A percentile compares a stretch with the other conserved stretches of the same genome.
Conservation (phyloP, 2,797 vertebrate genomes). For the Xenopus petersii region DNA sequence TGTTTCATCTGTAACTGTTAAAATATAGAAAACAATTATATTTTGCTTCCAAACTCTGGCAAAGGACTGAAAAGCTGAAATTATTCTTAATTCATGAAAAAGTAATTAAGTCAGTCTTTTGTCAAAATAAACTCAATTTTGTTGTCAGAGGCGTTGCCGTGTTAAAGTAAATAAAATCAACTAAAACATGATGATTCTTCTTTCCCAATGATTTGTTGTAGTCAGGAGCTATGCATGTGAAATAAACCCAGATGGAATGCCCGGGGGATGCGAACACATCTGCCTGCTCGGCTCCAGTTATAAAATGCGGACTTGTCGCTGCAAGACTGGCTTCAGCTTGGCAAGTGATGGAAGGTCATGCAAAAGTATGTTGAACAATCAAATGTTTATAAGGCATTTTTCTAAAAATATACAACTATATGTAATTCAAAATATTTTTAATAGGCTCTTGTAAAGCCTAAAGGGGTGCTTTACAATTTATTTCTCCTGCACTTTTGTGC, state of each 20-base stretch:
- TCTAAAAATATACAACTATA: too few relatives aligned
- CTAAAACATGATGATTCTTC: slow-evolving; percentile 51
- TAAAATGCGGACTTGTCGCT: slow-evolving; percentile 91
- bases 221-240: slow-evolving; percentile 92
- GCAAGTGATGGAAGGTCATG: slow-evolving; percentile 87
- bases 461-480: too few relatives aligned
- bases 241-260: slow-evolving; percentile 73
- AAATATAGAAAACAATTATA: too few relatives aligned
- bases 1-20: too few relatives aligned
- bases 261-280: slow-evolving; percentile 88
- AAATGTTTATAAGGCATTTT: neutral
- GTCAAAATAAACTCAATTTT: slow-evolving; percentile 39
- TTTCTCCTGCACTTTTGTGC: too few relatives aligned
- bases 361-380: slow-evolving; percentile 84
- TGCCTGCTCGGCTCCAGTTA: slow-evolving; percentile 92
- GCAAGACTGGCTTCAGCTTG: slow-evolving; percentile 85
- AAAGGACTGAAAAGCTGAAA: neutral
- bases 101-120: slow-evolving; percentile 16
- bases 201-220: slow-evolving; percentile 56
- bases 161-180: slow-evolving; percentile 42
- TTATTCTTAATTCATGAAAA: slow-evolving; percentile 39
- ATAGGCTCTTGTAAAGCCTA: too few relatives aligned
- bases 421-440: too few relatives aligned
- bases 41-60: too few relatives aligned
- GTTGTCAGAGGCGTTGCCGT: slow-evolving; percentile 21